Evolutionary conservation across 2,888 invertebrate genomes (phyloP).

Genomic region (Eristalis pertinax): DNA sequence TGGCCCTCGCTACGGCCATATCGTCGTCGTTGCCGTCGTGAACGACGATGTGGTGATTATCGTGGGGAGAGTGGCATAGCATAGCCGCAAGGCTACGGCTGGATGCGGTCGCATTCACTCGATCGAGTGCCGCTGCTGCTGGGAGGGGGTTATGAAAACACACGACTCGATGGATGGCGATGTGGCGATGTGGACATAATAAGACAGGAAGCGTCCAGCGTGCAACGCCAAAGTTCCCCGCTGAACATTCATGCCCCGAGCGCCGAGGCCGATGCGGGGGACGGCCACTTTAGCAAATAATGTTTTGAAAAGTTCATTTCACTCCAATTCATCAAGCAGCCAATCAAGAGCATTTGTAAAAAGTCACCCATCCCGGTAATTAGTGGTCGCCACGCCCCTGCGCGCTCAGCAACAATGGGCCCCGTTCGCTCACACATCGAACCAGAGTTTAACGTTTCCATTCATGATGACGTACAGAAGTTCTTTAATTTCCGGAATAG

Average conservation of each 20-base stretch:
- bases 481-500: not conserved
- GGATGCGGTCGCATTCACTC: conserved; percentile 48
- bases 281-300: conserved; percentile 38
- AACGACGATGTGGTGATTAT: not conserved
- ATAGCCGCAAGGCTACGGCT: conserved; percentile 41
- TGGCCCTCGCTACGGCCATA: not conserved
- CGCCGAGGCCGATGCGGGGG: not conserved
- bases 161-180: not conserved
- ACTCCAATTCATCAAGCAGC: conserved; percentile 44
- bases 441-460: conserved; percentile 31
- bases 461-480: conserved; percentile 31
- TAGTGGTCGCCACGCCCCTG: conserved; percentile 28
- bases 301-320: conserved; percentile 59
- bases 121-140: conserved; percentile 20
- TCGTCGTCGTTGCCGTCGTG: not conserved
- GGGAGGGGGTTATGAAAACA: conserved; percentile 31
- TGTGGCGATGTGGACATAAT: conserved; percentile 29
- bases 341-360: conserved; percentile 47
- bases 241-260: conserved; percentile 32
- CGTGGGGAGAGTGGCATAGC: not conserved
- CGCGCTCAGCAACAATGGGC: not conserved
- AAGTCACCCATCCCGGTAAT: conserved; percentile 57
- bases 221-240: not conserved
- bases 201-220: not conserved
- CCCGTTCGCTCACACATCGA: not conserved